These are phyloP conservation scores for Steatornis caripensis DNA, from an alignment of 2,113 vertebrate genomes.

Conservation along the genomic window DNA sequence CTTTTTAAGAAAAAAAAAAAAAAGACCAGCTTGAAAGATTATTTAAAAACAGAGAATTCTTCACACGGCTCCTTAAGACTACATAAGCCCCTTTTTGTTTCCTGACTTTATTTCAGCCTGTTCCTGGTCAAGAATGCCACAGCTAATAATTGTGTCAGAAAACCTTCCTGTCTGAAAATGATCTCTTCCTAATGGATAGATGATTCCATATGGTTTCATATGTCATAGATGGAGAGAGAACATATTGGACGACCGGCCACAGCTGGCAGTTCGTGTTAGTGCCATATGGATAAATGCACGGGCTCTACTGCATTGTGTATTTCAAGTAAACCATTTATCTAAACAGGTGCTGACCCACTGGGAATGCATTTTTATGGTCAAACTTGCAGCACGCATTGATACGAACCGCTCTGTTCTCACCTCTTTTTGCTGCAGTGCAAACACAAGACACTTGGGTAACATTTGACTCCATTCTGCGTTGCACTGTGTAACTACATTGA, in stretches of 20 bases:
- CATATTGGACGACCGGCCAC: conserved; percentile 54
- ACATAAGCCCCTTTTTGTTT: conserved; percentile 13
- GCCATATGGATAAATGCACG: conserved; percentile 58
- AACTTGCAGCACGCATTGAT: neutral
- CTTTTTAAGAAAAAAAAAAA: neutral
- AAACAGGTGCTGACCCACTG: conserved; percentile 58
- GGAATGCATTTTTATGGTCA: conserved; percentile 15
- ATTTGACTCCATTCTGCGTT: neutral
- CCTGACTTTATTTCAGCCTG: neutral
- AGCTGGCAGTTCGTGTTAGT: conserved; percentile 57
- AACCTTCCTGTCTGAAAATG: conserved; percentile 53
- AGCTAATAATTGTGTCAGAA: conserved; percentile 58
- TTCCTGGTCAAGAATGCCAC: conserved; percentile 3
- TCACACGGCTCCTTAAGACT: conserved; percentile 14
- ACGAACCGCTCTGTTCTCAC: neutral
- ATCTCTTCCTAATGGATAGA: conserved; percentile 66
- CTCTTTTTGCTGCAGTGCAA: neutral
- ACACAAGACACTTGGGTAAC: neutral
- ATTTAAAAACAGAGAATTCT: conserved; percentile 13
- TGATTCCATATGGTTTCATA: conserved; percentile 59
- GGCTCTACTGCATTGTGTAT: conserved; percentile 8
- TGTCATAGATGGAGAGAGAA: conserved; percentile 52
- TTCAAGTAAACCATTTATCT: conserved; percentile 48
- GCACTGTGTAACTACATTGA: fast-evolving
- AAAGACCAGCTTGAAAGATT: neutral